Evolutionary conservation across 2,113 vertebrate species (phyloP).

Genomic region (Typhlomys cinereus): DNA sequence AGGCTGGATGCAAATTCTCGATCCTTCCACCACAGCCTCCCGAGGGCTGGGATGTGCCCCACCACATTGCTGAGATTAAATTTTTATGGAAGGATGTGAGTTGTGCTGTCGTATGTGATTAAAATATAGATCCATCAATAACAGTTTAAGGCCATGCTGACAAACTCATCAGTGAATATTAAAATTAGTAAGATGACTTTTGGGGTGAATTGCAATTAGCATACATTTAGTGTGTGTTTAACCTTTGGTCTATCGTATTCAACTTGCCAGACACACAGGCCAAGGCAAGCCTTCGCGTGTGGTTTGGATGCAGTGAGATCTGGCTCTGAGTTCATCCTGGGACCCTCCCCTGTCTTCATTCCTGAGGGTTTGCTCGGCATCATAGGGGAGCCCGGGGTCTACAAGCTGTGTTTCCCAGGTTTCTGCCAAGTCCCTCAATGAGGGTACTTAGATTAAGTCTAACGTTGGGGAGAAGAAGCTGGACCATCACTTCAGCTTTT

Average conservation of each 20-base stretch:
- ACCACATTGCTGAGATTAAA: neutral
- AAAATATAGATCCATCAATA: conserved; percentile 40
- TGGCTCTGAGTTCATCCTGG: neutral
- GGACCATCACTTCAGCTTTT: neutral
- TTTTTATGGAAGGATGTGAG: neutral
- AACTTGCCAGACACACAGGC: neutral
- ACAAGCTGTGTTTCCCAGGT: neutral
- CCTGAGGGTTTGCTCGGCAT: neutral
- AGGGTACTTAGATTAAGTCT: neutral
- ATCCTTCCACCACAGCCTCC: neutral
- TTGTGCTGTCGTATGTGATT: neutral
- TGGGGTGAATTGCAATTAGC: neutral
- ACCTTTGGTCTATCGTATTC: neutral
- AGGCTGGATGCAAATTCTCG: neutral
- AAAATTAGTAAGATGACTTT: conserved; percentile 13
- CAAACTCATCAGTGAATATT: neutral
- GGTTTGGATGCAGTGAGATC: neutral
- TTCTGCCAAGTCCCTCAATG: neutral
- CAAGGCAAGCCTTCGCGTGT: neutral
- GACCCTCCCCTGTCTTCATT: neutral
- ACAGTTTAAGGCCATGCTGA: neutral
- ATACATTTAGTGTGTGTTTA: neutral
- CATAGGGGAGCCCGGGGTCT: too few species aligned
- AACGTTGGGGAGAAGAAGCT: neutral
- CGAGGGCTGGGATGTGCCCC: neutral